These are phyloP conservation scores for Himalopsyche tibetana DNA, from an alignment of 2,888 invertebrate species.

Conservation along the genomic window DNA sequence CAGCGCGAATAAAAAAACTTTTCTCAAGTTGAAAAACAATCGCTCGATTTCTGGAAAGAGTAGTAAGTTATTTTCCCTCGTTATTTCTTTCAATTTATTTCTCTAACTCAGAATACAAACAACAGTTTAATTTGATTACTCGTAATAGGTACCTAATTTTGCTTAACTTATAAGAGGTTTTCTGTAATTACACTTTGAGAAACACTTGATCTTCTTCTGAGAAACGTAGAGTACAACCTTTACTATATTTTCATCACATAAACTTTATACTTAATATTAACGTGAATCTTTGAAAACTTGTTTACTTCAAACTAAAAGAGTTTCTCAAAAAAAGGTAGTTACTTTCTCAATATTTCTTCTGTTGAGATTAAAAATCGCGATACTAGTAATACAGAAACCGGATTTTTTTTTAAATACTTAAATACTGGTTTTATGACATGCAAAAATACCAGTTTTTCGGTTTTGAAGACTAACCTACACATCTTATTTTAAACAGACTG, in stretches of 20 bases:
- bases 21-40: constrained; percentile 13
- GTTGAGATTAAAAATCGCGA: too few species aligned
- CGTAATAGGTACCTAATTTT: constrained; percentile 14
- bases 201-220: not conserved
- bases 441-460: too few species aligned
- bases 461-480: too few species aligned
- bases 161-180: constrained; percentile 18
- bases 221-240: not conserved
- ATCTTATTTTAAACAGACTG: too few species aligned
- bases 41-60: not conserved
- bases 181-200: constrained; percentile 23
- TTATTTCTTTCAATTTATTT: constrained; percentile 31
- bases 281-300: too few species aligned
- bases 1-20: constrained; percentile 27
- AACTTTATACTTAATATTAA: not conserved
- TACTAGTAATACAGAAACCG: too few species aligned
- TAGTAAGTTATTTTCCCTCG: not conserved
- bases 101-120: constrained; percentile 4
- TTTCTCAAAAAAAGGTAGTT: too few species aligned
- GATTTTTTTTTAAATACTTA: too few species aligned
- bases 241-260: not conserved
- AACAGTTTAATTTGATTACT: constrained; percentile 24
- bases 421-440: too few species aligned
- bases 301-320: too few species aligned
- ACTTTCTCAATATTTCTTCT: too few species aligned